Evolutionary conservation across 2,797 vertebrate species (phyloP).

Genomic region (Xiphorhynchus erythropygius): DNA sequence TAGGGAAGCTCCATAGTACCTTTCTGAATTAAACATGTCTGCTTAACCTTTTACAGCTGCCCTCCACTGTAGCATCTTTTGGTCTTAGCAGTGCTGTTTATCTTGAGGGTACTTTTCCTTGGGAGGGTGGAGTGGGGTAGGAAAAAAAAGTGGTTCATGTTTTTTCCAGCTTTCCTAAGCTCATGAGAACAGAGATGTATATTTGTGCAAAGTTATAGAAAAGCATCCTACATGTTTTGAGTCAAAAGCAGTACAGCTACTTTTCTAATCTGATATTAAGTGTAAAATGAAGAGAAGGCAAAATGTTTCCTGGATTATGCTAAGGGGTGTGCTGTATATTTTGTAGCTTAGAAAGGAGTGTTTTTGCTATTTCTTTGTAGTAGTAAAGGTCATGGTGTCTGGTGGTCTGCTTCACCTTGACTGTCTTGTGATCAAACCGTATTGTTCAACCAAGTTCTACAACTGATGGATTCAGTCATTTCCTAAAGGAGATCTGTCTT

Average conservation of each 20-base stretch:
- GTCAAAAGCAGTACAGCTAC: neutral
- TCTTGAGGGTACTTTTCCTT: neutral
- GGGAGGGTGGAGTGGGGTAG: neutral
- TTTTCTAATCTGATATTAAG: neutral
- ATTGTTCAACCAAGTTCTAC: neutral
- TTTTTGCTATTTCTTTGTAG: neutral
- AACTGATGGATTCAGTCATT: neutral
- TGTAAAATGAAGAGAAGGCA: neutral
- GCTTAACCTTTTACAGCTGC: neutral
- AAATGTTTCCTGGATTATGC: neutral
- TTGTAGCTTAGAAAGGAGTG: neutral
- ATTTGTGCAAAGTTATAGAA: neutral
- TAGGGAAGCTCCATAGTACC: neutral
- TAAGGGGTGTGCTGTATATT: neutral
- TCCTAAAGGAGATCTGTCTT: neutral
- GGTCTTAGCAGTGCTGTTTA: neutral
- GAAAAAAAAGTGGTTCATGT: neutral
- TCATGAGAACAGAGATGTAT: neutral
- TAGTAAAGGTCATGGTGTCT: neutral
- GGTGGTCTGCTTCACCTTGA: neutral
- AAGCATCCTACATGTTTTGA: fast-evolving
- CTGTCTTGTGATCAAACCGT: neutral
- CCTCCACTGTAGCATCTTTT: neutral
- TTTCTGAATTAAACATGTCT: neutral
- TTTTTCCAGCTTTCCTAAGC: neutral